These are phyloP conservation scores for Aramus guarauna DNA, from an alignment of 2,113 vertebrate species.

Conservation along the genomic window DNA sequence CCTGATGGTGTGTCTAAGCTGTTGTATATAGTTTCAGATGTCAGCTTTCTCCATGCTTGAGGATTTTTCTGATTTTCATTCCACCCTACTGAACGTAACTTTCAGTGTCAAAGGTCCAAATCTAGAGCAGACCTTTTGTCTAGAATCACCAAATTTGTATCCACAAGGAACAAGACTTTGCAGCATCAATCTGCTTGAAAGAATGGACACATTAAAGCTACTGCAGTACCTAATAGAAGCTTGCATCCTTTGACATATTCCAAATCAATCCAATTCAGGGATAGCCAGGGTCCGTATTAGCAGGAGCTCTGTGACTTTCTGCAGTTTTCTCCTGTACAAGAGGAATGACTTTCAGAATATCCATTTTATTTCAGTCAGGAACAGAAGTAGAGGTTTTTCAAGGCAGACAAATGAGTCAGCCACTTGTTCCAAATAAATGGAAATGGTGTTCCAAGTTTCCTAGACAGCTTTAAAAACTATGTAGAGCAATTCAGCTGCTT, in stretches of 20 bases:
- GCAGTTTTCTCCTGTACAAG: background rate
- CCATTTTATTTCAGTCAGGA: background rate
- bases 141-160: background rate
- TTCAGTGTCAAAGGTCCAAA: background rate
- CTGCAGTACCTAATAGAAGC: background rate
- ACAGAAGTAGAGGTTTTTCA: constrained; percentile 25
- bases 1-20: background rate
- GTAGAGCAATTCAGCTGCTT: constrained; percentile 13
- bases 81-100: background rate
- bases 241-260: background rate
- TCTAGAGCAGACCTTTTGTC: background rate
- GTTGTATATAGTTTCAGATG: background rate
- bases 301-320: background rate
- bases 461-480: constrained; percentile 43
- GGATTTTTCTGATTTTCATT: background rate
- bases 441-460: constrained; percentile 43
- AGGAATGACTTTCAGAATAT: constrained; percentile 17
- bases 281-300: background rate
- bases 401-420: constrained; percentile 40
- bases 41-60: background rate
- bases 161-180: background rate
- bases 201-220: background rate
- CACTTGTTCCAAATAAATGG: constrained; percentile 44
- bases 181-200: background rate
- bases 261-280: rapidly evolving